Conservation (phyloP, 2,113 vertebrate species). For the Gasterosteus aculeatus region DNA sequence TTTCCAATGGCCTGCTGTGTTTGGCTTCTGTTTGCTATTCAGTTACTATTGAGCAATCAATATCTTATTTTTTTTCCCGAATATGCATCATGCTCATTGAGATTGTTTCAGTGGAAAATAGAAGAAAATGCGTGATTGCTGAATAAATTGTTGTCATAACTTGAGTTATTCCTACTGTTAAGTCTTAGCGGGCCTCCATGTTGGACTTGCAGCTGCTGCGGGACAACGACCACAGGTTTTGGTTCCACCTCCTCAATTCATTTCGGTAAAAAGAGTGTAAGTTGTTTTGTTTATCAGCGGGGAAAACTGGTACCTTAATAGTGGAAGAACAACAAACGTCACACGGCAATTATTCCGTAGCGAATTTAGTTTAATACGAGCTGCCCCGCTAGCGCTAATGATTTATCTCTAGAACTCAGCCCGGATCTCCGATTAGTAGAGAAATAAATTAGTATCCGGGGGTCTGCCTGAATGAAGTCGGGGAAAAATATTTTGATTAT, state of each 20-base stretch:
- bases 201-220: slow-evolving; percentile 6
- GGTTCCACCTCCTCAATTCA: background rate
- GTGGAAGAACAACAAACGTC: slow-evolving; percentile 44
- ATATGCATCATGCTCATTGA: slow-evolving; percentile 27
- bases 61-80: slow-evolving; percentile 27
- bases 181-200: background rate
- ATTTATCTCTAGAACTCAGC: slow-evolving; percentile 5
- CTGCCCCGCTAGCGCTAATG: slow-evolving; percentile 14
- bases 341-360: slow-evolving; percentile 14
- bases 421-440: background rate
- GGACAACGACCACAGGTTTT: background rate
- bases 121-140: background rate
- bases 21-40: slow-evolving; percentile 51
- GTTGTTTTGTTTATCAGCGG: slow-evolving; percentile 21
- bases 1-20: slow-evolving; percentile 64
- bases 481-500: background rate
- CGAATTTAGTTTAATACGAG: slow-evolving; percentile 18
- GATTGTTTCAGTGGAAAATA: slow-evolving; percentile 22
- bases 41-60: slow-evolving; percentile 48
- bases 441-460: slow-evolving; percentile 5
- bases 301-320: slow-evolving; percentile 18
- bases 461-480: background rate
- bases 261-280: slow-evolving; percentile 1
- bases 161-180: background rate
- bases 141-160: background rate